These are phyloP conservation scores for Myotis yumanensis DNA, from an alignment of 2,113 vertebrate species.

Conservation along the genomic window DNA sequence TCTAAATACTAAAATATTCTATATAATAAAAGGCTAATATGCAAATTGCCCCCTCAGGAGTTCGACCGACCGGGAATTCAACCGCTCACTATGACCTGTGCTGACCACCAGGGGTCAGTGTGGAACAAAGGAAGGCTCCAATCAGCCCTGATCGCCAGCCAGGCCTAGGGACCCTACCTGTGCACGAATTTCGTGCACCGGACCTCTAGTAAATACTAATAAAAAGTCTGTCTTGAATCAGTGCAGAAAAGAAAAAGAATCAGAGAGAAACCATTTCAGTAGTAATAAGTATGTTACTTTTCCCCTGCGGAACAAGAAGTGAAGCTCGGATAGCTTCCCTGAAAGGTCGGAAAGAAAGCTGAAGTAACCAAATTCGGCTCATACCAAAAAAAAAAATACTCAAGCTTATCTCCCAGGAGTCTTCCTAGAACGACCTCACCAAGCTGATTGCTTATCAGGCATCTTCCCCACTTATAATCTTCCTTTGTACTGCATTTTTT, in stretches of 20 bases:
- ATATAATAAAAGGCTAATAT: no score
- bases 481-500: not conserved
- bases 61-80: no score
- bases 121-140: no score
- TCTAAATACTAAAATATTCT: conserved; percentile 1
- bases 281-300: not conserved
- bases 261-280: not conserved
- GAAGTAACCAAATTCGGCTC: conserved; percentile 29
- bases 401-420: conserved; percentile 30
- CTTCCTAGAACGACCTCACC: conserved; percentile 18
- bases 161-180: no score
- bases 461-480: not conserved
- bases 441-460: not conserved
- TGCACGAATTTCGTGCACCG: no score
- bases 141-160: no score
- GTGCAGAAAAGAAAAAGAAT: conserved; percentile 36
- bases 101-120: no score
- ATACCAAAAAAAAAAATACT: conserved; percentile 30
- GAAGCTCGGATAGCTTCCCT: not conserved
- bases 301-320: conserved; percentile 4
- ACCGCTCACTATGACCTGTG: no score
- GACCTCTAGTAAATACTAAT: not conserved
- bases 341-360: not conserved
- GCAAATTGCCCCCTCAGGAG: no score
- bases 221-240: not conserved